A percentile compares a stretch with the other conserved stretches of the same genome.
Evolutionary conservation across 1,140 invertebrate genomes (phyloP).

Genomic region (Chironomus tepperi): DNA sequence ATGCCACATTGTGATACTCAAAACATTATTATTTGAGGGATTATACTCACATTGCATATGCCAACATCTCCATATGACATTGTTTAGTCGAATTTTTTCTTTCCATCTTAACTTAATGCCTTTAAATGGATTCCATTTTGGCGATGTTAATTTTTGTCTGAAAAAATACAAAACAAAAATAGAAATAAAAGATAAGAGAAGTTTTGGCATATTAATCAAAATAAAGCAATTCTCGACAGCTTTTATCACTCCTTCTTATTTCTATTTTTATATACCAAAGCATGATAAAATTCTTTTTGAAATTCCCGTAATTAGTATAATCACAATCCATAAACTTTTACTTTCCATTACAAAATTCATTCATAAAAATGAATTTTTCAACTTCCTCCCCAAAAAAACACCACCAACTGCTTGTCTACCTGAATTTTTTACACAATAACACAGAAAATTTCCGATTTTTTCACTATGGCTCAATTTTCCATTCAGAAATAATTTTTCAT

Average conservation of each 20-base stretch:
- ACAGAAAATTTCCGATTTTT: no score
- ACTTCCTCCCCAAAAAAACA: background rate
- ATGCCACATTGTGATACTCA: background rate
- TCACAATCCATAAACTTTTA: background rate
- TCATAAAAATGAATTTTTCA: background rate
- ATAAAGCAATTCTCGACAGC: no score
- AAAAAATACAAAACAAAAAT: constrained; percentile 38
- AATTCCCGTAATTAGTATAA: background rate
- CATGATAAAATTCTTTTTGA: background rate
- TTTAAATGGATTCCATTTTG: constrained; percentile 99
- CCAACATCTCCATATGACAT: constrained; percentile 99
- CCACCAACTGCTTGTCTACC: background rate
- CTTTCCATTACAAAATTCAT: background rate
- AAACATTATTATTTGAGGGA: constrained; percentile 25
- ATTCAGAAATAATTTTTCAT: background rate
- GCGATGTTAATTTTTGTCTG: constrained; percentile 96
- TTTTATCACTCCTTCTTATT: background rate
- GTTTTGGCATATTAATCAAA: background rate
- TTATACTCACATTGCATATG: constrained; percentile 94
- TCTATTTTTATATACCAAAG: no score
- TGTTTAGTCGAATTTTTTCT: constrained; percentile 98
- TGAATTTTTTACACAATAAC: no score
- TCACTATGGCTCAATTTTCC: background rate
- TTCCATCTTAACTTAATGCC: constrained; percentile 94
- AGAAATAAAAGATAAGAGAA: no score